Base-by-base conservation (phyloP, 2,888 invertebrate genomes). In the Trissoscelio sp. region DNA sequence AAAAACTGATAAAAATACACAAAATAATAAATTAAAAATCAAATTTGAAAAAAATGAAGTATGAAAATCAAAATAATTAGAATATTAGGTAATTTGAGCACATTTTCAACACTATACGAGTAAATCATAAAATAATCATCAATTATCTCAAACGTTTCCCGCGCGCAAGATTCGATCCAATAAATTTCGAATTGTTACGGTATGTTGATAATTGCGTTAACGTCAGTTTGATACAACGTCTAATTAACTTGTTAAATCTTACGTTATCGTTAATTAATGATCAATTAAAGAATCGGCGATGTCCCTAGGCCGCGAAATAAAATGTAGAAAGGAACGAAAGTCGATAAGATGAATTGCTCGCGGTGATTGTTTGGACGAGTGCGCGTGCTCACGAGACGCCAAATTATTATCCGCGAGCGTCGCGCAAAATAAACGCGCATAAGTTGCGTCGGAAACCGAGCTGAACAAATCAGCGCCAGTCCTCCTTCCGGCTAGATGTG, bases 391-490 rank as follows among this genome's bases (percentile, higher is more conserved):
- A 51, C 37, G 64, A 51, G 37, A 51, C 20, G n/a, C n/a, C n/a
- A n/a, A n/a, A n/a, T n/a, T n/a, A n/a, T n/a, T n/a, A n/a, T n/a
- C n/a, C n/a, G n/a, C n/a, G n/a, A n/a, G n/a, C n/a, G n/a, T n/a
- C n/a, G n/a, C 24, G 51, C 66, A 48, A 18, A 62, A 31, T 62
- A 62, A 62, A 34, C 39, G 20, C 57, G 37, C 42, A 48, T 42
- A 67, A 75, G 75, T 39, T 60, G 51, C 77, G 62, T 77, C 77
- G 69, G 77, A 69, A 69, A 77, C 77, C 69, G 69, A 69, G 69
- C 69, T 62, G 77, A 69, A 77, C 77, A 62, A 77, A 69, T 51
- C 77, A 62, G 55, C 37, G 3, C 12, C 11, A 42, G 44, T 34
- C 34, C 60, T 58, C 44, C 75, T 77, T 77, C 77, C 69, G 69